phyloP scores from a whole-genome alignment of 1,140 invertebrate genomes.

The Saxidomus purpurata region DNA sequence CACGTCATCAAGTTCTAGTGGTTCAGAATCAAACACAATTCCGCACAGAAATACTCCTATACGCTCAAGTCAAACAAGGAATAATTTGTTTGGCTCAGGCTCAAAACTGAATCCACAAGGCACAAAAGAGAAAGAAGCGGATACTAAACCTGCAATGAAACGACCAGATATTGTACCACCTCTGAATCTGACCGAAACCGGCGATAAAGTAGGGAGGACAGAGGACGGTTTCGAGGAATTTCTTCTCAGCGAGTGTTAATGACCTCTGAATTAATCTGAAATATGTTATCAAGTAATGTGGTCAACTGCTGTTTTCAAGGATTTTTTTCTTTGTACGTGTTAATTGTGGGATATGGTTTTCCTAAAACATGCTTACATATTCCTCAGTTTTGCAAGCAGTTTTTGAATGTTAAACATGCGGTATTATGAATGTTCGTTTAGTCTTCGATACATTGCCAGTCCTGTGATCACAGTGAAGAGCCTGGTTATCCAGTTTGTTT shows the following conservation, averaged over 20 bases:
- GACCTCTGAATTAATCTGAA: too few species aligned
- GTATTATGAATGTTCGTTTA: too few species aligned
- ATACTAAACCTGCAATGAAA: background rate
- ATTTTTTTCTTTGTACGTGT: too few species aligned
- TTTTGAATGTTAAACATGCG: too few species aligned
- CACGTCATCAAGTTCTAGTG: background rate
- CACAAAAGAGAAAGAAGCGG: background rate
- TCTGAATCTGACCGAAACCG: slow-evolving; percentile 25
- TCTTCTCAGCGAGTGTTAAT: background rate
- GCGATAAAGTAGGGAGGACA: background rate
- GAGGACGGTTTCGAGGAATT: slow-evolving; percentile 57
- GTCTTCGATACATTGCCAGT: too few species aligned
- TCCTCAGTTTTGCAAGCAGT: too few species aligned
- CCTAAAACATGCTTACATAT: too few species aligned
- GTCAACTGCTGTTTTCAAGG: too few species aligned
- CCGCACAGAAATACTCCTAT: background rate
- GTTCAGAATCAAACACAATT: background rate
- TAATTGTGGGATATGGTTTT: too few species aligned
- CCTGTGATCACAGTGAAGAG: too few species aligned
- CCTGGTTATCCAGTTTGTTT: too few species aligned
- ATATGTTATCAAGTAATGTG: too few species aligned
- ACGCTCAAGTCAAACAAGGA: background rate
- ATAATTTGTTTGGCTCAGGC: slow-evolving; percentile 23
- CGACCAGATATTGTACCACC: slow-evolving; percentile 57
- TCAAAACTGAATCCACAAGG: background rate